These are phyloP conservation scores for Darevskia nairensis DNA, from an alignment of 2,797 vertebrate genomes.

Conservation along the genomic window DNA sequence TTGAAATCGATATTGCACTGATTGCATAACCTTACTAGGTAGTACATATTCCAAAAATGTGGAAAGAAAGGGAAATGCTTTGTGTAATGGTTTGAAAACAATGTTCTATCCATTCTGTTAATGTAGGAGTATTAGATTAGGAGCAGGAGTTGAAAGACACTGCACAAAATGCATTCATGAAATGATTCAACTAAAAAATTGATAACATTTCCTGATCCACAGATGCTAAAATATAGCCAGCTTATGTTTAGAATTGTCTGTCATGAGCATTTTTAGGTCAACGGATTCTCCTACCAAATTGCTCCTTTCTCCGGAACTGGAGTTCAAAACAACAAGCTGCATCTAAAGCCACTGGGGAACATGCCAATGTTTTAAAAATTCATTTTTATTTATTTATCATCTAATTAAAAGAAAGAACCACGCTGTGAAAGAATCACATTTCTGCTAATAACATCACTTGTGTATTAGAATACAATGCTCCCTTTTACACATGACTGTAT, in stretches of 20 bases:
- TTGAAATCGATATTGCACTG: background rate
- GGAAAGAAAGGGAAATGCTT: background rate
- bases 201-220: background rate
- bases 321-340: constrained; percentile 29
- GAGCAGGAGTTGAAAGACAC: background rate
- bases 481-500: background rate
- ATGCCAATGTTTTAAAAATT: constrained; percentile 29
- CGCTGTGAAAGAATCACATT: constrained; percentile 27
- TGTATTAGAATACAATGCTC: background rate
- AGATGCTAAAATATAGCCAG: constrained; percentile 5
- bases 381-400: constrained; percentile 8
- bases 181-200: background rate
- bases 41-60: background rate
- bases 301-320: too few species aligned
- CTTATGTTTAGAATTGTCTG: background rate
- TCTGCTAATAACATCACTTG: constrained; percentile 36
- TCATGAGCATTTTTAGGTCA: background rate
- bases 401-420: constrained; percentile 12
- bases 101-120: background rate
- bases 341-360: background rate
- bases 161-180: background rate
- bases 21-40: background rate
- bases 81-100: constrained; percentile 24
- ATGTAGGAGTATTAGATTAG: constrained; percentile 3
- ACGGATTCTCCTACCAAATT: background rate